Evolutionary conservation across 2,888 invertebrate species (phyloP), one percentile per base, ranked within the genome.

Genomic region (Athripsodes cinereus): DNA sequence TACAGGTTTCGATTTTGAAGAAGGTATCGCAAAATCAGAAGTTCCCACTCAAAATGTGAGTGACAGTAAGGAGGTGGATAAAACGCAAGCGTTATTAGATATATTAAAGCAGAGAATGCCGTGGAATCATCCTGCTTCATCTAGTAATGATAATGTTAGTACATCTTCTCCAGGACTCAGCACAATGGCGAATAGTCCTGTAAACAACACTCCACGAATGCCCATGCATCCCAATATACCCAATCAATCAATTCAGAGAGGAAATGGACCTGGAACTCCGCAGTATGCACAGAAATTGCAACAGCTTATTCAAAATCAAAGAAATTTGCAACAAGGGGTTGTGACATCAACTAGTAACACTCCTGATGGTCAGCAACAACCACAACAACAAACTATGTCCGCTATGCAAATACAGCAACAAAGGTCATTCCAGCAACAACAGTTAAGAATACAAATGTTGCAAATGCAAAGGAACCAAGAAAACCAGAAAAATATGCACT

Each of bases 91-190:
- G 10, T 74, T 87, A 68, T 70, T 88, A 57, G 87, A 88, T 66
- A 85, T 87, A 70, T 70, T 88, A 20, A 88, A 88, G 65, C 86
- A 87, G 68, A 79, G 88, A 47, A 87, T 88, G 87, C 88, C 87
- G n/a, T 87, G 87, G 87, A 88, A 87, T 71, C 86, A 87, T 68
- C 84, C 85, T 11, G 74, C 78, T 0, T 72, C 77, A 6, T 72
- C 75, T 59, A 62, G 74, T 55, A 71, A 74, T 49, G 72, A 75
- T 40, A 70, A 75, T 64, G 72, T 73, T 1, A 74, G 70, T 62
- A 73, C 77, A 71, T 72, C 61, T 73, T 73, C 49, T 69, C 68
- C 52, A 72, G 77, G 65, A 76, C 74, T 70, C 70, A 69, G 2
- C 75, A 75, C 60, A 75, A 70, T 58, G 69, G 73, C 53, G 68